Conservation (phyloP, 1,140 invertebrate genomes). For the Macrosteles quadrilineatus region DNA sequence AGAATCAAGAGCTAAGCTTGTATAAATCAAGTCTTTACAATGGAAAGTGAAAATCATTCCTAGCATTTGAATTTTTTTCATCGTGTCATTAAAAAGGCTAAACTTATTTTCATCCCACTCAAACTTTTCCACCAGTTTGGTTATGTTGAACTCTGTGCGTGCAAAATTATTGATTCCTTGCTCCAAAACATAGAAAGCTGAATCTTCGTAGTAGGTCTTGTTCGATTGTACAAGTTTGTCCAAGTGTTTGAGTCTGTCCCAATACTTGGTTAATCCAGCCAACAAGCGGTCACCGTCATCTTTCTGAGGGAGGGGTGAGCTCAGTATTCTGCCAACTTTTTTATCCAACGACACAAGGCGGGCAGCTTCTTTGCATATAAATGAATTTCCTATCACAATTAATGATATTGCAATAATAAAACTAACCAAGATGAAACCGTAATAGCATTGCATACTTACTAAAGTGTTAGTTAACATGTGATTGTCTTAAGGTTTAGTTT, state of each 20-base stretch:
- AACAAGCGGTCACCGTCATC: not conserved
- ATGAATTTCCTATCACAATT: not conserved
- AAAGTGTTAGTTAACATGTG: too few relatives aligned
- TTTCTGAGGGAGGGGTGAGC: not conserved
- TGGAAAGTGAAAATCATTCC: not conserved
- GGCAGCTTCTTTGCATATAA: not conserved
- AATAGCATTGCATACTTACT: too few relatives aligned
- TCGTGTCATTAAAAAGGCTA: not conserved
- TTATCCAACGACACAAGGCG: not conserved
- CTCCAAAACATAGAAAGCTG: not conserved
- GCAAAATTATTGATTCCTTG: not conserved
- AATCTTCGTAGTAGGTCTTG: not conserved
- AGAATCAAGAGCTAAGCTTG: not conserved
- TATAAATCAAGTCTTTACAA: not conserved
- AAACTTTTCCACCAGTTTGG: not conserved
- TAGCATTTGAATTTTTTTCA: not conserved
- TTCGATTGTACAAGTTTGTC: not conserved
- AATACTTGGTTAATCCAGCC: not conserved
- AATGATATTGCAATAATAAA: too few relatives aligned
- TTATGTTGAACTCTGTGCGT: not conserved
- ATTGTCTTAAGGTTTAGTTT: too few relatives aligned
- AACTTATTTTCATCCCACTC: not conserved
- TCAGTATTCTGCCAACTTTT: not conserved
- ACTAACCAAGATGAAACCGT: too few relatives aligned
- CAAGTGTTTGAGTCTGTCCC: not conserved